These are phyloP conservation scores for Triplophysa bombifrons DNA, from an alignment of 2,797 vertebrate genomes.

Conservation along the genomic window DNA sequence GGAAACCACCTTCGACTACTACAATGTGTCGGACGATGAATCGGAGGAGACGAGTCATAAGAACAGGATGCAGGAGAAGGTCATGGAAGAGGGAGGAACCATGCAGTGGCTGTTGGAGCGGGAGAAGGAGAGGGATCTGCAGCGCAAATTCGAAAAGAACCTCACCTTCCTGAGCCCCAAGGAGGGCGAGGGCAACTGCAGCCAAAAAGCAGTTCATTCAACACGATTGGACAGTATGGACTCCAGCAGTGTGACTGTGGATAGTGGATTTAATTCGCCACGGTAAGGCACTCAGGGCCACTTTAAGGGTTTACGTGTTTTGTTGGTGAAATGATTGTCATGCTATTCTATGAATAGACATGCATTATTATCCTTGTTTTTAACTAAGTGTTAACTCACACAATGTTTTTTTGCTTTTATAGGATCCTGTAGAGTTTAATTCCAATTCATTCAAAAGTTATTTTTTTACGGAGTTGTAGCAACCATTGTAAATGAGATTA, in stretches of 20 bases:
- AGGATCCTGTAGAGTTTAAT: constrained; percentile 37
- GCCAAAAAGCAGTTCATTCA: constrained; percentile 92
- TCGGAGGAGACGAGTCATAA: constrained; percentile 88
- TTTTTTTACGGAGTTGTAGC: constrained; percentile 35
- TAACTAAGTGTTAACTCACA: constrained; percentile 41
- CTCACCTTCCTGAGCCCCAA: constrained; percentile 90
- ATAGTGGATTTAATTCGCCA: constrained; percentile 99
- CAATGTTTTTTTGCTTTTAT: constrained; percentile 23
- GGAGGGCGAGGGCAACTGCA: constrained; percentile 81
- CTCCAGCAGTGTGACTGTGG: constrained; percentile 98
- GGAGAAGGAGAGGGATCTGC: constrained; percentile 94
- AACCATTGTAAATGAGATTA: constrained; percentile 40
- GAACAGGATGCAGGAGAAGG: constrained; percentile 78
- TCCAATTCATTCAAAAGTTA: constrained; percentile 30
- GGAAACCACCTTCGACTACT: constrained; percentile 93
- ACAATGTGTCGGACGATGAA: constrained; percentile 95
- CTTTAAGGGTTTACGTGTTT: constrained; percentile 50
- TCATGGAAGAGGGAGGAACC: constrained; percentile 83
- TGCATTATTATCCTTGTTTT: constrained; percentile 46
- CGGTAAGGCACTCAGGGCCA: constrained; percentile 82
- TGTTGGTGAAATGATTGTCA: constrained; percentile 48
- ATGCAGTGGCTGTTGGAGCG: constrained; percentile 98
- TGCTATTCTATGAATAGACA: constrained; percentile 65
- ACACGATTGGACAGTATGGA: constrained; percentile 98
- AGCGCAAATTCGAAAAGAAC: constrained; percentile 97